A percentile compares a stretch with the other conserved stretches of the same genome.
Evolutionary conservation across 2,888 invertebrate genomes (phyloP).

Genomic region (Aquatica leii): DNA sequence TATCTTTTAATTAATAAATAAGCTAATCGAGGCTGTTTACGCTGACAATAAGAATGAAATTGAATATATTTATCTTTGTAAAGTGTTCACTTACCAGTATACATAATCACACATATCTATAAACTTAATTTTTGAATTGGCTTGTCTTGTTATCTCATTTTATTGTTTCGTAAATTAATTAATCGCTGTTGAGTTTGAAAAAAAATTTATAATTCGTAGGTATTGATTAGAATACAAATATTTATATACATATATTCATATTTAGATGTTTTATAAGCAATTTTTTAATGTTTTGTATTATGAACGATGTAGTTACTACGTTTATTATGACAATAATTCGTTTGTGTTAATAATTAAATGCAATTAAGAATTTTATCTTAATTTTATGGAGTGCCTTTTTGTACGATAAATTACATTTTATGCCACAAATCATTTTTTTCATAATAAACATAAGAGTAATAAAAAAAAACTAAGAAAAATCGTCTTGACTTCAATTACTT

Average conservation of each 20-base stretch:
- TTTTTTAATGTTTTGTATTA: conserved; percentile 32
- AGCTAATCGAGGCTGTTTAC: conserved; percentile 46
- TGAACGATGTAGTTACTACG: conserved; percentile 18
- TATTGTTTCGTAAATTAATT: conserved; percentile 17
- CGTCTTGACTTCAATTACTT: conserved; percentile 26
- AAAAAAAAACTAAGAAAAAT: too few relatives aligned
- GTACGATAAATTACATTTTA: conserved; percentile 46
- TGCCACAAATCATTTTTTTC: conserved; percentile 41
- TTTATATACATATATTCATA: conserved; percentile 28
- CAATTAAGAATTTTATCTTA: conserved; percentile 42
- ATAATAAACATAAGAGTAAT: conserved; percentile 22
- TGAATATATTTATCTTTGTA: conserved; percentile 33
- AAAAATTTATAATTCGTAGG: conserved; percentile 36
- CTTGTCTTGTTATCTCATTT: conserved; percentile 16
- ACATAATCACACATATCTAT: conserved; percentile 41
- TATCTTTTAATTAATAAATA: conserved; percentile 38
- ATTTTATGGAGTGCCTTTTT: conserved; percentile 53
- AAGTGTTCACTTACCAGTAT: conserved; percentile 35
- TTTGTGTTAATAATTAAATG: conserved; percentile 22
- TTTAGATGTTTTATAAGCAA: conserved; percentile 36
- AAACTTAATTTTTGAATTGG: conserved; percentile 24
- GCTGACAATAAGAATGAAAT: conserved; percentile 45
- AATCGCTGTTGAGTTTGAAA: conserved; percentile 38
- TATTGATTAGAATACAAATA: conserved; percentile 28
- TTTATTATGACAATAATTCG: conserved; percentile 28